phyloP scores from a whole-genome alignment of 2,113 vertebrate species.

The Poicephalus gulielmi region DNA sequence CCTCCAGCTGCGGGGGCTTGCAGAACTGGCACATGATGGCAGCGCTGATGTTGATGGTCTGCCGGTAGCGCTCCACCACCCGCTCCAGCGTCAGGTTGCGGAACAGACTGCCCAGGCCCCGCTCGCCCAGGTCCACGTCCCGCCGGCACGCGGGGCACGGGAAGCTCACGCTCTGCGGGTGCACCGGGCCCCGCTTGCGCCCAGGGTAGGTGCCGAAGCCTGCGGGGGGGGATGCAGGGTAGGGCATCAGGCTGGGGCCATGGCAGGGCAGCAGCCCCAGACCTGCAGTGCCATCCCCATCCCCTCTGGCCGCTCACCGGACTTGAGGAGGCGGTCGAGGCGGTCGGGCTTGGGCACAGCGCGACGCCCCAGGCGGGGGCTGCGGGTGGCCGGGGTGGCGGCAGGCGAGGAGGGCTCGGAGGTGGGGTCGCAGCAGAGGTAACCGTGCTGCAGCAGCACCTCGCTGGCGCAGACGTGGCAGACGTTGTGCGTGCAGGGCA shows the following conservation, averaged over 20 bases:
- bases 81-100: conserved; percentile 96
- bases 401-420: conserved; percentile 91
- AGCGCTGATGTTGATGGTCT: conserved; percentile 74
- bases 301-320: conserved; percentile 51
- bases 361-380: conserved; percentile 85
- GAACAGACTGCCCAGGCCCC: conserved; percentile 88
- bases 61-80: conserved; percentile 89
- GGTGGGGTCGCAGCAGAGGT: conserved; percentile 82
- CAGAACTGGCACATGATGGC: conserved; percentile 95
- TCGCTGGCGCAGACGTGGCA: conserved; percentile 94
- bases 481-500: conserved; percentile 92
- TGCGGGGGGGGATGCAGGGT: not conserved
- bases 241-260: not conserved
- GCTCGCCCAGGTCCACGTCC: conserved; percentile 92
- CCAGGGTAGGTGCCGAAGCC: conserved; percentile 93
- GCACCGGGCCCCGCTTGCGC: conserved; percentile 81
- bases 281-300: not conserved
- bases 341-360: conserved; percentile 86
- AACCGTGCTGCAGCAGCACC: conserved; percentile 90
- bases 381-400: conserved; percentile 88
- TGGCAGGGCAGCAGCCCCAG: too few species aligned
- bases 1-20: conserved; percentile 90
- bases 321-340: conserved; percentile 87
- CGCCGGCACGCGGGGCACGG: conserved; percentile 89
- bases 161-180: conserved; percentile 83